These are phyloP conservation scores for Erpobdella octoculata DNA, from an alignment of 2,888 invertebrate genomes.

Conservation along the genomic window DNA sequence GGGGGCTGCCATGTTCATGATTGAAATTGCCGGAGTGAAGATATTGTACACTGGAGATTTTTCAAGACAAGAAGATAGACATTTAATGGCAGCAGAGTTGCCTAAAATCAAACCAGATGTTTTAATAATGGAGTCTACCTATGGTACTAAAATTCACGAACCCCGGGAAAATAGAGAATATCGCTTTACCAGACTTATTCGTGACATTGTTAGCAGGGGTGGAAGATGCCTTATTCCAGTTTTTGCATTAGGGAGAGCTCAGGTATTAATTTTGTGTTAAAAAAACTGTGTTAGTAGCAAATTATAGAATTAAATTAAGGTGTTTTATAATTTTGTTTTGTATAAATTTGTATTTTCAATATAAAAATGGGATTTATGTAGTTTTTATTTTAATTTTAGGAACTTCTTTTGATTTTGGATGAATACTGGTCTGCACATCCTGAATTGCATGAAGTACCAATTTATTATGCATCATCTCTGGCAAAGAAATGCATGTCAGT, in stretches of 20 bases:
- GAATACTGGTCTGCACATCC: constrained; percentile 97
- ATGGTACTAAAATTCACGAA: constrained; percentile 98
- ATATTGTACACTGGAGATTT: constrained; percentile 94
- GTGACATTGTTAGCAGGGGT: constrained; percentile 91
- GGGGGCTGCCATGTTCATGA: constrained; percentile 99
- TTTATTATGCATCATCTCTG: constrained; percentile 96
- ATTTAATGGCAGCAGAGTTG: constrained; percentile 98
- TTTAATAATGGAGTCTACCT: constrained; percentile 93
- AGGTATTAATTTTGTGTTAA: not conserved
- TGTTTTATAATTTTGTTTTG: not conserved
- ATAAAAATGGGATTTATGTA: no score
- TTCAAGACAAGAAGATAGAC: constrained; percentile 93
- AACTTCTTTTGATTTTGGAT: constrained; percentile 82
- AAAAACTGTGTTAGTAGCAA: no score
- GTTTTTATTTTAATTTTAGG: constrained; percentile 50
- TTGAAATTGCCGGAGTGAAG: constrained; percentile 94
- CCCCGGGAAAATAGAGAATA: constrained; percentile 89
- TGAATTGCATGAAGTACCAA: constrained; percentile 93
- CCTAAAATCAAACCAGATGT: constrained; percentile 92
- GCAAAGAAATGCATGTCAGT: constrained; percentile 99
- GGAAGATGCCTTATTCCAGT: constrained; percentile 96
- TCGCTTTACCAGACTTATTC: constrained; percentile 82
- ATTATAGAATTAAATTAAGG: not conserved
- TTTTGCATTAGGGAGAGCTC: constrained; percentile 88
- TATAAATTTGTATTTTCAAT: not conserved